Base-by-base conservation (phyloP, 2,113 vertebrate genomes). In the Lophotis ruficrista region DNA sequence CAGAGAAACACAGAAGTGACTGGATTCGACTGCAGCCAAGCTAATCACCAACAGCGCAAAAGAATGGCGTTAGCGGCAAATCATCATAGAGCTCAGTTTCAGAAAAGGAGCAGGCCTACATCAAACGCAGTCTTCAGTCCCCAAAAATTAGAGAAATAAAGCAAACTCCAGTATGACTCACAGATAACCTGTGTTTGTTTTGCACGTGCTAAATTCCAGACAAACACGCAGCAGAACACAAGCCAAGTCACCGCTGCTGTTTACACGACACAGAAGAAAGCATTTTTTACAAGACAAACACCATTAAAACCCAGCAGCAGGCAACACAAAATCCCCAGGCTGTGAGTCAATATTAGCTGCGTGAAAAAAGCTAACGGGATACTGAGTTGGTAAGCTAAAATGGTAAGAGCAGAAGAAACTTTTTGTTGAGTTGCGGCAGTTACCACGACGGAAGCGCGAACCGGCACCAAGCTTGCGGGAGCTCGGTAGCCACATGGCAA, bases 361-460 rank as follows among this genome's bases (percentile, higher is more conserved):
- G 37, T 54, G 33, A 4, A 69, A 85, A 58, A 23, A 60, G 12
- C 27, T 73, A 91, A 48, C 4, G 64, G 47, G 28, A 88, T 19
- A 54, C 35, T 5, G 62, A n/a, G 51, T 35, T 58, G 53, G 2
- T 13, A 24, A 48, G 20, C 56, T 57, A n/a, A 79, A 68, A 48
- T 12, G 25, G 8, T 33, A 58, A 41, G 4, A 33, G 30, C 23
- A 68, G 20, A 76, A 60, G 23, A 56, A 85, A 28, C 33, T 57
- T 61, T 4, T 12, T 31, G 60, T 75, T 69, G 21, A 56, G 17
- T 69, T 66, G 28, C 0, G 56, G 47, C 18, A 64, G 56, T 8
- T 83, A 18, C 25, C 0, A 2, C 5, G 10, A n/a, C 48, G 28
- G 53, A 57, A 37, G 37, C 0, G 0, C 1, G 0, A 48, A 57